Evolutionary conservation across 2,797 vertebrate genomes (phyloP).

Genomic region (Malurus leucopterus): DNA sequence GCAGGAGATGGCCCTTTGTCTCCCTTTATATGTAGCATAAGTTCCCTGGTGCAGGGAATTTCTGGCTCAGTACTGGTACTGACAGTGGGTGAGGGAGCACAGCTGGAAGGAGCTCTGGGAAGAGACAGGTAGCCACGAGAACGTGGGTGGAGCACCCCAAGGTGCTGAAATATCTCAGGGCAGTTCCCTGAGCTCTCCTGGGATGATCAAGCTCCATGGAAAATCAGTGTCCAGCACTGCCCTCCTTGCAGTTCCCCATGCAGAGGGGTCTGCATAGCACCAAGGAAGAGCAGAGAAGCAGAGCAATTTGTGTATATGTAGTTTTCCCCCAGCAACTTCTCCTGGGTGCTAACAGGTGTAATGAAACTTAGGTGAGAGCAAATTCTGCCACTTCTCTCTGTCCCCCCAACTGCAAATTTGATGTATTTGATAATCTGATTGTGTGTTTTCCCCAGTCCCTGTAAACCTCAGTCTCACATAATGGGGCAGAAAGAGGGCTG

Average conservation of each 20-base stretch:
- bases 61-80: neutral
- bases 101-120: neutral
- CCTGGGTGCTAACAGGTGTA: neutral
- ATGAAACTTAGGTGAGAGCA: neutral
- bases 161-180: neutral
- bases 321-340: neutral
- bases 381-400: neutral
- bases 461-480: neutral
- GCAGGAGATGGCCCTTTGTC: neutral
- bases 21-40: neutral
- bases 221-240: neutral
- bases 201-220: neutral
- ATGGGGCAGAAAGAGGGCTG: neutral
- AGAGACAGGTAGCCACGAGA: accelerated
- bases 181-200: neutral
- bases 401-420: neutral
- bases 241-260: neutral
- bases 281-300: neutral
- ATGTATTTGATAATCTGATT: neutral
- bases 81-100: neutral
- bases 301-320: neutral
- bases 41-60: neutral
- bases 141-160: neutral
- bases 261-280: neutral
- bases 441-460: neutral